These are phyloP conservation scores for Dipodomys merriami DNA, from an alignment of 2,113 vertebrate genomes.

Conservation along the genomic window DNA sequence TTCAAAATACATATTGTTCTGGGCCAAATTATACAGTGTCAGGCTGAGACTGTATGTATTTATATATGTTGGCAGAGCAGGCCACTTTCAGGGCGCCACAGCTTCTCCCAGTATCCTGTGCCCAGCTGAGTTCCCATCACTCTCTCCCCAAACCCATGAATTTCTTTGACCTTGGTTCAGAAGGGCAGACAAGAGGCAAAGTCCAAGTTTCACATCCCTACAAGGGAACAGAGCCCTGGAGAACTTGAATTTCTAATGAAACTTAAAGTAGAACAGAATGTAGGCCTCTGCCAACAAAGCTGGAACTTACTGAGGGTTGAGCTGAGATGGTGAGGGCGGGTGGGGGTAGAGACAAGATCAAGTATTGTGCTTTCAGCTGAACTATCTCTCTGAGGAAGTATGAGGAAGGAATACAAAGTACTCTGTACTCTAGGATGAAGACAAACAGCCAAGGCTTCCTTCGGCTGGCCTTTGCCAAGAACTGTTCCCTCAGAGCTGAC, in stretches of 20 bases:
- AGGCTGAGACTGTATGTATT: constrained; percentile 39
- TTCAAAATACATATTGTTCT: constrained; percentile 74
- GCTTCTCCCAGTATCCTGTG: constrained; percentile 3
- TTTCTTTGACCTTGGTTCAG: constrained; percentile 60
- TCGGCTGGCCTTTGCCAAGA: constrained; percentile 25
- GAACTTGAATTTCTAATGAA: constrained; percentile 71
- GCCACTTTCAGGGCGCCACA: constrained; percentile 7
- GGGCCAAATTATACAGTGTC: constrained; percentile 47
- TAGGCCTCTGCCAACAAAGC: constrained; percentile 77
- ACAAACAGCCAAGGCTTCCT: background rate
- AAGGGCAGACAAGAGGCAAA: constrained; percentile 70
- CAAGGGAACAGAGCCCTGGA: constrained; percentile 30
- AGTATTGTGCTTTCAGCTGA: constrained; percentile 59
- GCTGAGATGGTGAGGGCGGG: constrained; percentile 71
- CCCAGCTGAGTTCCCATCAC: constrained; percentile 70
- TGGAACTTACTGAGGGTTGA: constrained; percentile 76
- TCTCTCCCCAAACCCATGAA: constrained; percentile 61
- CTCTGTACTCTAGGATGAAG: background rate
- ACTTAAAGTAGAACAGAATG: constrained; percentile 72
- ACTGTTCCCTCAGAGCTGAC: background rate
- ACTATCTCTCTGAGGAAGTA: constrained; percentile 13
- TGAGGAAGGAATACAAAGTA: constrained; percentile 12
- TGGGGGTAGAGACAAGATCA: constrained; percentile 74
- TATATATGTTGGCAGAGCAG: background rate
- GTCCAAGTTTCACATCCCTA: constrained; percentile 35